Evolutionary conservation across 2,797 vertebrate species (phyloP), one percentile per base, ranked within the genome.

Genomic region (Malacoctenus gilli): DNA sequence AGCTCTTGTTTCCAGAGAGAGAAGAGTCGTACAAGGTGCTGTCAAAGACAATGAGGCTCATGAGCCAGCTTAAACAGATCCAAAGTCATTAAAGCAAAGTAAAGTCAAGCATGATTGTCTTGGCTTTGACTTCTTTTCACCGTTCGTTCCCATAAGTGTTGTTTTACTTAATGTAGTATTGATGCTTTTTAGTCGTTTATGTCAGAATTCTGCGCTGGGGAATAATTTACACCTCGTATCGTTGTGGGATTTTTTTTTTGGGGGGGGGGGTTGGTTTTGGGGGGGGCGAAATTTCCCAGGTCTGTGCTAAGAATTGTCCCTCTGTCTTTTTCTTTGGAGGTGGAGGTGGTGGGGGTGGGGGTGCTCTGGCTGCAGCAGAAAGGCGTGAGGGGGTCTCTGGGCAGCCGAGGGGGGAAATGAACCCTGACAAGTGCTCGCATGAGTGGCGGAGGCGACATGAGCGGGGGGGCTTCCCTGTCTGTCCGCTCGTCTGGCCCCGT

Each of bases 331-430:
- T 65, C 42, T 4, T 67, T 69, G 65, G 60, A 68, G 70, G 79
- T 35, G 32, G n/a, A n/a, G n/a, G n/a, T n/a, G n/a, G n/a, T n/a
- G n/a, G n/a, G n/a, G n/a, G 69, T 69, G 65, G 60, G 69, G 70
- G 79, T 35, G 32, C 49, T 74, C 59, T 80, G 80, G 84, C 82
- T 88, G 82, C 82, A 72, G 59, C 18, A 67, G 82, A 85, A 88
- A 90, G 72, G 59, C 38, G 72, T 86, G 87, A 85, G 75, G 75
- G 73, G 74, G 77, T 86, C 78, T 79, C 73, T n/a, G 65, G 58
- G 74, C 79, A 84, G 80, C 83, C 75, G 85, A 87, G 70, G 75
- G 62, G n/a, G 83, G 85, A 89, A 91, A 90, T 87, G 75, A 88
- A 83, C 66, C 75, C 76, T 79, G 77, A 87, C 82, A 72, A 85